These are phyloP conservation scores for Antheraea mylitta DNA, from an alignment of 1,140 invertebrate species.

Conservation along the genomic window DNA sequence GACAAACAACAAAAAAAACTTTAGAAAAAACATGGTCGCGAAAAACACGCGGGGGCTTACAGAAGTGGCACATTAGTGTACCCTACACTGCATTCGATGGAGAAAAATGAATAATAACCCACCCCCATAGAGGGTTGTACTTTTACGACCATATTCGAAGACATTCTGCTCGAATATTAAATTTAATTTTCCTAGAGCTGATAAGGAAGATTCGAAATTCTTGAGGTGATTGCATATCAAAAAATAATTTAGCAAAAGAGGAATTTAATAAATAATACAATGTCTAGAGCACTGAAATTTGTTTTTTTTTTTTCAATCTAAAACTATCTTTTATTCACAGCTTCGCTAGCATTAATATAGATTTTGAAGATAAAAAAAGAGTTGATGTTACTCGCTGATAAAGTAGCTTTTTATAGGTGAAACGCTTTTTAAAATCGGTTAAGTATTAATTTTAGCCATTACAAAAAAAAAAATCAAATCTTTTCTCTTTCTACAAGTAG, in stretches of 20 bases:
- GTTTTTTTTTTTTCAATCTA: no score
- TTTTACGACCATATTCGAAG: slow-evolving; percentile 61
- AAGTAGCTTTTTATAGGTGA: no score
- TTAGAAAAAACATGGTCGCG: slow-evolving; percentile 71
- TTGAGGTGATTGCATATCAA: not conserved
- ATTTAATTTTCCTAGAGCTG: slow-evolving; percentile 3
- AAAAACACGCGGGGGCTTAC: slow-evolving; percentile 63
- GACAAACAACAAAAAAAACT: slow-evolving; percentile 68
- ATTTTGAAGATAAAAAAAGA: no score
- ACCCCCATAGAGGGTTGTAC: slow-evolving; percentile 32
- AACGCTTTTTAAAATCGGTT: no score
- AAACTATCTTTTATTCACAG: no score
- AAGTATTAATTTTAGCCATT: no score
- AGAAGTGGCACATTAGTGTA: slow-evolving; percentile 68
- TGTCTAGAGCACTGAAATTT: no score
- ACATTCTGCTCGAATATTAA: slow-evolving; percentile 26
- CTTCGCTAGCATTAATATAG: no score
- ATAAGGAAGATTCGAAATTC: not conserved
- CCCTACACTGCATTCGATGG: slow-evolving; percentile 58
- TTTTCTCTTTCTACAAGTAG: no score
- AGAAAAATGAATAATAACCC: slow-evolving; percentile 73
- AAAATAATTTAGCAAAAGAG: not conserved
- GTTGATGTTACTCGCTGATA: no score
- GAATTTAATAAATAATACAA: not conserved
- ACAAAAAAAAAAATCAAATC: no score